Evolutionary conservation across 2,888 invertebrate species (phyloP).

Genomic region (Galeruca laticollis): DNA sequence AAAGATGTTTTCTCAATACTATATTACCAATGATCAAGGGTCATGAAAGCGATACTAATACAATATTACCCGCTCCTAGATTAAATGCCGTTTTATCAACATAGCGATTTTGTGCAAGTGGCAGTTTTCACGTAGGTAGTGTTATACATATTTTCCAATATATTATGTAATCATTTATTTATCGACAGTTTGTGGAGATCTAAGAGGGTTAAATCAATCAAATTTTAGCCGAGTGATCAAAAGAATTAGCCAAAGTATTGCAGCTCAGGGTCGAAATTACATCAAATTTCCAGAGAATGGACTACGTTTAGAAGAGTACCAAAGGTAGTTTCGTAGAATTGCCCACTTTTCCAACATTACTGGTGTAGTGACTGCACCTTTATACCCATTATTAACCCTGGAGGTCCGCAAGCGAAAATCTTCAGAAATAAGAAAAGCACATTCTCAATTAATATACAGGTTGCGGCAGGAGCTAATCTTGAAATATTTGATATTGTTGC

Average conservation of each 20-base stretch:
- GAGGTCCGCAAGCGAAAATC: background rate
- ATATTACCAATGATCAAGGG: conserved; percentile 18
- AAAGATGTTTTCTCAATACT: conserved; percentile 6
- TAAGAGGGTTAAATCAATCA: conserved; percentile 29
- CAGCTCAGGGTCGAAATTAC: conserved; percentile 29
- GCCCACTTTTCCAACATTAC: background rate
- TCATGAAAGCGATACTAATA: background rate
- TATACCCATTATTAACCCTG: background rate
- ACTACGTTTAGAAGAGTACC: background rate
- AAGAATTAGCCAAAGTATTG: conserved; percentile 26
- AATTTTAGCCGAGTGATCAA: conserved; percentile 34
- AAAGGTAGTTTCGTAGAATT: background rate
- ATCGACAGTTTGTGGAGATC: conserved; percentile 31
- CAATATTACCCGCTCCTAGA: conserved; percentile 1
- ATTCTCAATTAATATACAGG: no score
- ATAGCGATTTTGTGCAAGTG: conserved; percentile 19
- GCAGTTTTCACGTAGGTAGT: conserved; percentile 6
- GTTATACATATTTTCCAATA: background rate
- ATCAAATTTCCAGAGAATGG: conserved; percentile 30
- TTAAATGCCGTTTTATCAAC: background rate
- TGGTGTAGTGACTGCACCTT: no score
- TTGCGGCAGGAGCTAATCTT: conserved; percentile 7
- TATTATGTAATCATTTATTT: conserved; percentile 12
- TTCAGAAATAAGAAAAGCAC: conserved; percentile 8
- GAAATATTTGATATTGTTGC: conserved; percentile 29